Base-by-base conservation (phyloP, 2,113 vertebrate genomes). In the Pluvialis apricaria region DNA sequence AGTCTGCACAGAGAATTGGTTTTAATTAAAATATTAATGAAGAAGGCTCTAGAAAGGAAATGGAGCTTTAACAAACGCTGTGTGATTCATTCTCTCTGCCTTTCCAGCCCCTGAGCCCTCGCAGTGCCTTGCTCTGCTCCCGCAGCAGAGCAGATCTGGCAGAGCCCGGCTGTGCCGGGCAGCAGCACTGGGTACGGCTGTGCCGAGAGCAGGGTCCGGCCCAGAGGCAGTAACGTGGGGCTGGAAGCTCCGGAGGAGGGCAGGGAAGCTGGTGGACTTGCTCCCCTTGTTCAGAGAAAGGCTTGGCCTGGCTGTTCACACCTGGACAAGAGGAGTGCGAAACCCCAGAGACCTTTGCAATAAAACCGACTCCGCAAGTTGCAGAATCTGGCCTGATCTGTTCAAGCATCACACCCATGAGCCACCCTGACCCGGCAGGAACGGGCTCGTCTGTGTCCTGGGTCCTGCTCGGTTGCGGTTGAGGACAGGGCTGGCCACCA, bases 11-110 rank as follows among this genome's bases (percentile, higher is more conserved):
- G 49, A 62, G 15, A 82, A 57, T 44, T 38, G 34, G 9, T 38
- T 88, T 75, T 65, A 73, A 88, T 90, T 94, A 82, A 94, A 92
- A 82, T 84, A 70, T 90, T 90, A 85, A 86, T 93, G 90, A 86
- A 61, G 49, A 70, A 29, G 65, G n/a, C 28, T 91, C 72, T 20
- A 21, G 58, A 84, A 83, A 84, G 58, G 75, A 72, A 77, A 82
- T 1, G 17, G 40, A 82, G 51, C 51, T 69, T 79, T 79, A 66
- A 29, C 18, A 42, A 44, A 25, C 0, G 1, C 12, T 26, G 32
- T 40, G 42, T 24, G 68, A 70, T 42, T 78, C 28, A 28, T 5
- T 18, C 29, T 61, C 47, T 61, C 52, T 49, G 49, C 36, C 40
- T 25, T 51, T 69, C 29, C 84, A 62, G 61, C 49, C 44, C 24